These are phyloP conservation scores for Tethya wilhelma DNA, from an alignment of 37 sponge, comb jelly and placozoan genomes.

Conservation along the genomic window DNA sequence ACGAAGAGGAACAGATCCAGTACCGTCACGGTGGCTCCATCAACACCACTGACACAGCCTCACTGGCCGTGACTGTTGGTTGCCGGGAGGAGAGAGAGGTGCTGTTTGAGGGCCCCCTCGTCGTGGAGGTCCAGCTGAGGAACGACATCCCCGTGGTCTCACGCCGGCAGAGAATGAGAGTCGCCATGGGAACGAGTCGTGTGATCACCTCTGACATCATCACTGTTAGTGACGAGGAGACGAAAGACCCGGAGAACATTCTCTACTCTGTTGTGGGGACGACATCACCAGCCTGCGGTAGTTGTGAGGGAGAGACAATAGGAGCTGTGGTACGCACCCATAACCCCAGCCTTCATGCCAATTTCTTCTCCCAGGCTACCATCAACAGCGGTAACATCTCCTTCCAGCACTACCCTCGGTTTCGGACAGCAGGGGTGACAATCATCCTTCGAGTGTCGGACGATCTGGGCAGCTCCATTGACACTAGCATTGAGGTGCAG, in stretches of 20 bases:
- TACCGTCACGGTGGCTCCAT: slow-evolving; percentile 6
- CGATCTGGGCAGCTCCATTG: background rate
- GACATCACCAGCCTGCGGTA: no score
- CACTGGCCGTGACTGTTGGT: background rate
- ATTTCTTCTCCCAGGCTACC: slow-evolving; percentile 25
- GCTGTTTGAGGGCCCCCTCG: background rate
- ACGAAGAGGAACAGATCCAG: background rate
- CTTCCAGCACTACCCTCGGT: slow-evolving; percentile 42
- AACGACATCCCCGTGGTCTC: background rate
- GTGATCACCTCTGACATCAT: slow-evolving; percentile 23
- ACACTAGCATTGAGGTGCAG: background rate
- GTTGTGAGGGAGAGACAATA: background rate
- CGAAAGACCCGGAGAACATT: background rate
- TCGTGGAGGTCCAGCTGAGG: background rate
- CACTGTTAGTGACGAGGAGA: slow-evolving; percentile 25
- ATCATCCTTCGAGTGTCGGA: background rate
- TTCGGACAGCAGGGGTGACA: background rate
- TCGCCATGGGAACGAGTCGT: slow-evolving; percentile 53
- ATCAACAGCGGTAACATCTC: slow-evolving; percentile 14
- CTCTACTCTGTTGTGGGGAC: background rate
- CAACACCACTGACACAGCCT: background rate
- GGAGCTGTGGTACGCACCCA: background rate
- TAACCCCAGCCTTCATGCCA: background rate
- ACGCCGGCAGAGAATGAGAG: background rate
- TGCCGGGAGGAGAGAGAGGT: background rate